These are phyloP conservation scores for Columba janthina DNA, from an alignment of 2,113 vertebrate genomes.

Conservation along the genomic window DNA sequence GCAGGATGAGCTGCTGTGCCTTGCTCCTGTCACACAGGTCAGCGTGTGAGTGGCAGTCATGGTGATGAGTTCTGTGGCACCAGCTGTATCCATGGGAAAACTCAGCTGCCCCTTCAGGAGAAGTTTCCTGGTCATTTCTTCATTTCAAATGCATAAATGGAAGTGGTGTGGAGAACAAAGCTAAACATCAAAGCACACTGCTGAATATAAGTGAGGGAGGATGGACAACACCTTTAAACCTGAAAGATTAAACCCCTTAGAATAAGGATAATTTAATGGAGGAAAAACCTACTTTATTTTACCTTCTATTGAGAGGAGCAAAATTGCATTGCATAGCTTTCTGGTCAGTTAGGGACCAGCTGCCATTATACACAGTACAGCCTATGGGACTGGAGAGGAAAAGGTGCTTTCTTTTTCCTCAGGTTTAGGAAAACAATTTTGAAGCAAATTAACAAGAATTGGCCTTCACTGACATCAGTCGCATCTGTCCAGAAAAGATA, in stretches of 20 bases:
- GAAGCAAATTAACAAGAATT: not conserved
- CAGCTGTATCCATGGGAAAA: not conserved
- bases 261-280: not conserved
- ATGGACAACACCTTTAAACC: not conserved
- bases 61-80: not conserved
- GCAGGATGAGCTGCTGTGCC: not conserved
- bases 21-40: fast-evolving
- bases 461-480: not conserved
- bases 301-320: not conserved
- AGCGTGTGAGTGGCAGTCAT: not conserved
- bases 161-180: not conserved
- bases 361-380: not conserved
- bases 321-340: not conserved
- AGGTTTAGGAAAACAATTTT: not conserved
- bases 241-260: not conserved
- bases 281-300: not conserved
- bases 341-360: not conserved
- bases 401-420: not conserved
- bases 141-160: not conserved
- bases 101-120: not conserved
- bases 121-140: not conserved
- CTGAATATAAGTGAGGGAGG: not conserved
- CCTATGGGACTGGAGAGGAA: not conserved
- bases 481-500: not conserved
- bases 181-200: not conserved